phyloP scores from a whole-genome alignment of 2,888 invertebrate species.

The Ptychoptera contaminata region DNA sequence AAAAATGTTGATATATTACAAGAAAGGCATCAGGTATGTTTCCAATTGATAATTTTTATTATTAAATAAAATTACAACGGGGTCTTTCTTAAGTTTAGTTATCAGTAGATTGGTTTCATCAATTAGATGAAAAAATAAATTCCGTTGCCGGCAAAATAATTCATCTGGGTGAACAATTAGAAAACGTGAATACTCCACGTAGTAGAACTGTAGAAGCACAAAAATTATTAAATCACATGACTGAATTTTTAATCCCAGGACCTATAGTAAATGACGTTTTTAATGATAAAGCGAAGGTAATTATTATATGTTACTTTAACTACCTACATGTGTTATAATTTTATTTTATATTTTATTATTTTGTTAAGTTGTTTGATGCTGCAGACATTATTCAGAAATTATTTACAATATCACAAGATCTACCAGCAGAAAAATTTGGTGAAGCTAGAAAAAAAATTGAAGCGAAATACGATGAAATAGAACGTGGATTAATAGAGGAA shows the following conservation, averaged over 20 bases:
- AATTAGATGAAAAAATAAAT: constrained; percentile 89
- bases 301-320: constrained; percentile 35
- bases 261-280: constrained; percentile 75
- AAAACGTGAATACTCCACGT: constrained; percentile 88
- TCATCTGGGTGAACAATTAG: constrained; percentile 95
- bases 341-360: constrained; percentile 29
- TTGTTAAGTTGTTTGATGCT: constrained; percentile 57
- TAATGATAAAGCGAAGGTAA: constrained; percentile 48
- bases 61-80: background rate
- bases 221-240: constrained; percentile 78
- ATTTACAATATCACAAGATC: constrained; percentile 86
- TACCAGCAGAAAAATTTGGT: constrained; percentile 75
- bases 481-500: constrained; percentile 79
- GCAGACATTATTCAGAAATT: constrained; percentile 96
- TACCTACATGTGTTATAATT: background rate
- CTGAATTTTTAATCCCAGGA: constrained; percentile 78
- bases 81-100: constrained; percentile 34
- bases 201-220: constrained; percentile 91
- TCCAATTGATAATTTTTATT: constrained; percentile 1
- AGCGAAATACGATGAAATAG: constrained; percentile 79
- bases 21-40: constrained; percentile 63
- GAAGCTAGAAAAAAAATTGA: constrained; percentile 73
- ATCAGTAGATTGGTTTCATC: constrained; percentile 76
- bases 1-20: constrained; percentile 66
- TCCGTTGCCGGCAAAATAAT: constrained; percentile 94